These are phyloP conservation scores for Priocnemis perturbator DNA, from an alignment of 2,888 invertebrate species.

Conservation along the genomic window DNA sequence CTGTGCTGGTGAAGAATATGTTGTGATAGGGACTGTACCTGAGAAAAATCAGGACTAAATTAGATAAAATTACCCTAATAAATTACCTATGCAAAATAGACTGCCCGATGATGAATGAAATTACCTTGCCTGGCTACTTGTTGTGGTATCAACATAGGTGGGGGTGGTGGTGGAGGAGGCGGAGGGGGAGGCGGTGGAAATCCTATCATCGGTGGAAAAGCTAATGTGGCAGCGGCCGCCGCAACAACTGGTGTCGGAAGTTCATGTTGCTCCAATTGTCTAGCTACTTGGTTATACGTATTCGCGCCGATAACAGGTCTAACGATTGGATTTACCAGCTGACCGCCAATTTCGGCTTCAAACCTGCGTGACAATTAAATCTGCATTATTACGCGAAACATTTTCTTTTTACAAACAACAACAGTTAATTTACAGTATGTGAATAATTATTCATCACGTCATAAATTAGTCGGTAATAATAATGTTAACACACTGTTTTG, in stretches of 20 bases:
- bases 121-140: conserved; percentile 78
- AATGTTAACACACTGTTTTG: too few species aligned
- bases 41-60: conserved; percentile 20
- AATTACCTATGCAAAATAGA: not conserved
- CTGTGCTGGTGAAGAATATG: conserved; percentile 73
- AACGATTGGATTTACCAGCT: conserved; percentile 77
- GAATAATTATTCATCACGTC: too few species aligned
- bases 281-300: conserved; percentile 83
- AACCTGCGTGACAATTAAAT: conserved; percentile 78
- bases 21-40: conserved; percentile 69
- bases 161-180: conserved; percentile 81
- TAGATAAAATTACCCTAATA: not conserved
- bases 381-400: too few species aligned
- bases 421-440: too few species aligned
- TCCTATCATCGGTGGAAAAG: conserved; percentile 77
- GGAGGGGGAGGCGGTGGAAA: conserved; percentile 83
- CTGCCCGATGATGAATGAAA: not conserved
- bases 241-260: conserved; percentile 71
- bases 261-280: conserved; percentile 80
- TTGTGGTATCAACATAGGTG: conserved; percentile 83
- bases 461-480: too few species aligned
- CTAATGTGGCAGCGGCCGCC: conserved; percentile 73
- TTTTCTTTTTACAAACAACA: too few species aligned
- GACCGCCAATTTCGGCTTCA: conserved; percentile 90
- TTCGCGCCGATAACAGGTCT: conserved; percentile 84